These are phyloP conservation scores for Neolamprologus sp. DNA, from an alignment of 2,113 vertebrate species.

Conservation along the genomic window DNA sequence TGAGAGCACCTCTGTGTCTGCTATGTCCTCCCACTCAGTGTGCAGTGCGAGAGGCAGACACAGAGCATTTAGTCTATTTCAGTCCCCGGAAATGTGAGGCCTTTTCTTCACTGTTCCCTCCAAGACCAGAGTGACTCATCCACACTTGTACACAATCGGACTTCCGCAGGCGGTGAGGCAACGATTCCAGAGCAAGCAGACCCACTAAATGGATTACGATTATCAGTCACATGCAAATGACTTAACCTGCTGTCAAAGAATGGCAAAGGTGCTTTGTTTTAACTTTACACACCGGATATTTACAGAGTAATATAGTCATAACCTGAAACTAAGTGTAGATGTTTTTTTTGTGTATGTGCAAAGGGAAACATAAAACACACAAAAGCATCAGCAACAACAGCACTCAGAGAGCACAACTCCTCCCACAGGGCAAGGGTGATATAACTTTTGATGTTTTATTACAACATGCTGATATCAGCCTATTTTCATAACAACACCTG, in stretches of 20 bases:
- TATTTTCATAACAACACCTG: neutral
- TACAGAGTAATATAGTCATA: neutral
- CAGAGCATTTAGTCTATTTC: constrained; percentile 60
- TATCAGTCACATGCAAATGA: neutral
- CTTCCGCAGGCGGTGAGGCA: neutral
- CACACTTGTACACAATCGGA: constrained; percentile 16
- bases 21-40: constrained; percentile 52
- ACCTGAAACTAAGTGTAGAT: neutral
- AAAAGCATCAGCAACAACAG: neutral
- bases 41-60: constrained; percentile 21
- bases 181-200: neutral
- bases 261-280: neutral
- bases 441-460: neutral
- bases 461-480: neutral
- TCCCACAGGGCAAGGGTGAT: neutral
- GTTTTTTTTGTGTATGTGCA: neutral
- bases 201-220: neutral
- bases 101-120: constrained; percentile 41
- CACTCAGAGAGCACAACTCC: neutral
- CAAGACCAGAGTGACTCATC: constrained; percentile 50
- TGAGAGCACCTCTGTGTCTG: constrained; percentile 41
- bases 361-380: neutral
- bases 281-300: neutral
- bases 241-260: neutral
- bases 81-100: constrained; percentile 27